Evolutionary conservation across 2,113 vertebrate species (phyloP).

Genomic region (Gallinago jamesoni): DNA sequence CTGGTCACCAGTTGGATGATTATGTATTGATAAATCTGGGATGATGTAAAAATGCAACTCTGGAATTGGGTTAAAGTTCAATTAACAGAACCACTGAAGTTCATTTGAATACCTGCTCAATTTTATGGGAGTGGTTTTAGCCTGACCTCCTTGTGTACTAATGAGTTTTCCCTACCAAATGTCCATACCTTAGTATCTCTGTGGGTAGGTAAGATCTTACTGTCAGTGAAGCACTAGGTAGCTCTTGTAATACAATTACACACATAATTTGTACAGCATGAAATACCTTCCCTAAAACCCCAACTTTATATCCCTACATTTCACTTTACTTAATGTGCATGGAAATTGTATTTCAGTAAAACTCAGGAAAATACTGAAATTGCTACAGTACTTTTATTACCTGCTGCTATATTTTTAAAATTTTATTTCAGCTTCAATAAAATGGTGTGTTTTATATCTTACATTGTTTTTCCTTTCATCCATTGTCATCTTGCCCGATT

Average conservation of each 20-base stretch:
- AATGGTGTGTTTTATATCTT: background rate
- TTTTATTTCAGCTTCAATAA: slow-evolving; percentile 24
- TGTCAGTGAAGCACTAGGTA: background rate
- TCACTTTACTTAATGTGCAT: background rate
- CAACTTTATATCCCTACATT: background rate
- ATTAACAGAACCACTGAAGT: background rate
- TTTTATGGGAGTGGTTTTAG: background rate
- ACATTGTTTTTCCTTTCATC: background rate
- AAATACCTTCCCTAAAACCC: background rate
- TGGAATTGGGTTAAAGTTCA: background rate
- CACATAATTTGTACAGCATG: background rate
- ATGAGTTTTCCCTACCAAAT: background rate
- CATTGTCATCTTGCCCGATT: accelerated
- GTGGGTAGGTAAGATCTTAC: background rate
- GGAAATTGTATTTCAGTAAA: background rate
- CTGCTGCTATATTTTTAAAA: background rate
- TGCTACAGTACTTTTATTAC: background rate
- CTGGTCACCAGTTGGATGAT: background rate
- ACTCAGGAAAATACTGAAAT: background rate
- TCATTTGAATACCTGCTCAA: background rate
- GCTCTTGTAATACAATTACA: background rate
- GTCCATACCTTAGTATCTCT: background rate
- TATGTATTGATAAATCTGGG: background rate
- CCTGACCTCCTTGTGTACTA: background rate
- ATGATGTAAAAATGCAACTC: background rate